A percentile compares a stretch with the other conserved stretches of the same genome.
phyloP scores from a whole-genome alignment of 2,888 invertebrate species.

The Spatulosminthurus flaviceps region DNA sequence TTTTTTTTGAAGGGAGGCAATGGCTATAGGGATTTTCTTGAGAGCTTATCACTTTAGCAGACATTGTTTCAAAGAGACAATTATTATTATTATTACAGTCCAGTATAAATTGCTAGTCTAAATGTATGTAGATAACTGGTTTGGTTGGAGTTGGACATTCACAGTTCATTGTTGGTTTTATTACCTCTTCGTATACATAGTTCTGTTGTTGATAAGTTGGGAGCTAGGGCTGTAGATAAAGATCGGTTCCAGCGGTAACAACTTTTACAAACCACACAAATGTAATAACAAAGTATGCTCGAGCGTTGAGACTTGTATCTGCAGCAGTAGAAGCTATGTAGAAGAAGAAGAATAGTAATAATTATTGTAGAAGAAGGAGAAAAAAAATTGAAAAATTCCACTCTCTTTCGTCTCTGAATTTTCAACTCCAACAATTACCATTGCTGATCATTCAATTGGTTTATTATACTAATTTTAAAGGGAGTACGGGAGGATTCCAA shows the following conservation, averaged over 20 bases:
- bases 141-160: constrained; percentile 26
- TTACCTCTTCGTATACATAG: too few species aligned
- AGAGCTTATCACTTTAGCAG: constrained; percentile 1
- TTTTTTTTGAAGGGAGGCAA: not conserved
- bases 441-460: not conserved
- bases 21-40: too few species aligned
- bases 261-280: constrained; percentile 13
- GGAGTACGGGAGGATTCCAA: too few species aligned
- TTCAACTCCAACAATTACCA: not conserved
- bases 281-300: not conserved
- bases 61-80: not conserved
- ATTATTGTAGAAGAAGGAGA: too few species aligned
- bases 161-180: constrained; percentile 35
- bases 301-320: too few species aligned
- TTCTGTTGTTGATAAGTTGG: constrained; percentile 12
- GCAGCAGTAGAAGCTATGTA: too few species aligned
- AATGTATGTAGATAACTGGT: constrained; percentile 30
- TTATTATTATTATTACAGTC: constrained; percentile 9
- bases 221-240: not conserved
- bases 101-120: not conserved
- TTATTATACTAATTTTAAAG: constrained; percentile 18
- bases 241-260: not conserved
- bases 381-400: too few species aligned
- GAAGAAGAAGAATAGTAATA: too few species aligned
- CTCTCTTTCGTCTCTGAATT: too few species aligned